phyloP scores from a whole-genome alignment of 2,888 invertebrate genomes.

The Masnerella sp. region DNA sequence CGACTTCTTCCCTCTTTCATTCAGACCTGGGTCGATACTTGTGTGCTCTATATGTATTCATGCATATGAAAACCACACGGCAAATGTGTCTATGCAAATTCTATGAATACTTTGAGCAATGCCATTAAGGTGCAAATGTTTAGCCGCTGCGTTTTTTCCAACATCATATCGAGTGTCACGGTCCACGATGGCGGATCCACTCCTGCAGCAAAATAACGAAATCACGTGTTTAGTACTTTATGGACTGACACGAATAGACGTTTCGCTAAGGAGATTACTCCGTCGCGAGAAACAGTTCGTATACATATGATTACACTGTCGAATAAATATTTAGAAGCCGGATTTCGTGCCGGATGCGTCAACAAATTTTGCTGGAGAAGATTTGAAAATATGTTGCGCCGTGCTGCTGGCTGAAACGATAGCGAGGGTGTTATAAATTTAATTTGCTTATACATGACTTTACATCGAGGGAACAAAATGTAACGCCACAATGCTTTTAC shows the following conservation, averaged over 20 bases:
- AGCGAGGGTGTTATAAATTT: slow-evolving; percentile 1
- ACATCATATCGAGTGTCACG: neutral
- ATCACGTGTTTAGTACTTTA: no score
- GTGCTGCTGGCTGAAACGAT: neutral
- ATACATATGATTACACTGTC: neutral
- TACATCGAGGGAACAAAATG: neutral
- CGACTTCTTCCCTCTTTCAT: slow-evolving; percentile 46
- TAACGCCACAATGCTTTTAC: slow-evolving; percentile 2
- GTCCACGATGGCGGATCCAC: no score
- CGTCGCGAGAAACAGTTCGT: neutral
- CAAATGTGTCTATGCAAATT: slow-evolving; percentile 51
- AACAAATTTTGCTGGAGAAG: slow-evolving; percentile 1
- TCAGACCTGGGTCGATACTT: slow-evolving; percentile 51
- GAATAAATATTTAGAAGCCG: slow-evolving; percentile 17
- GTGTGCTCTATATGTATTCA: slow-evolving; percentile 54
- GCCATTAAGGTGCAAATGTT: slow-evolving; percentile 47
- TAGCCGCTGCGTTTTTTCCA: slow-evolving; percentile 20
- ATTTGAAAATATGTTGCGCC: no score
- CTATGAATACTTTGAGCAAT: slow-evolving; percentile 44
- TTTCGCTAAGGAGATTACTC: slow-evolving; percentile 19
- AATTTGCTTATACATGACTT: slow-evolving; percentile 9
- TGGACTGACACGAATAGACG: neutral
- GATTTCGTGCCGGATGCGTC: neutral
- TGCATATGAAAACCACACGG: slow-evolving; percentile 48
- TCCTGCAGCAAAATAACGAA: no score